Percentiles rank a stretch among this genome's conserved stretches.
Evolutionary conservation across 2,888 invertebrate species (phyloP).

Genomic region (Brachycybe producta): DNA sequence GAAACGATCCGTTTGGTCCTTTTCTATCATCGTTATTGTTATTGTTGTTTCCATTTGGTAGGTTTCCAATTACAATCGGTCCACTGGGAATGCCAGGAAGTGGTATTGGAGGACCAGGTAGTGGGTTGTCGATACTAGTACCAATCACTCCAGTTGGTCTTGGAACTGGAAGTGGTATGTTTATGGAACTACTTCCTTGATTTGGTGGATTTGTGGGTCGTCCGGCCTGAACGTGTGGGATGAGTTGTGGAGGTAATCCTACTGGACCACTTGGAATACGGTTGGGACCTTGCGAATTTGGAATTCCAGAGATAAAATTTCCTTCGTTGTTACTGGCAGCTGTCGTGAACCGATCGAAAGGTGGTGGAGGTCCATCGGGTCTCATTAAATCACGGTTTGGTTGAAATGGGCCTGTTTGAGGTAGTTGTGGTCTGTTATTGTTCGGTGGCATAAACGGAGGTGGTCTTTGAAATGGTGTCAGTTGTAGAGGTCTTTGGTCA

Average conservation of each 20-base stretch:
- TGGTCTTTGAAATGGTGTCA: not conserved
- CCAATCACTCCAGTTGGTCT: constrained; percentile 1
- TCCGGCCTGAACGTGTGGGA: not conserved
- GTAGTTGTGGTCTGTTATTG: not conserved
- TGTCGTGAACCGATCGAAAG: not conserved
- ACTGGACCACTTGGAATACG: constrained; percentile 3
- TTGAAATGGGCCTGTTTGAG: not conserved
- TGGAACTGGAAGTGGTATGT: not conserved
- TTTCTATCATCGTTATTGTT: not conserved
- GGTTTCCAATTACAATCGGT: not conserved
- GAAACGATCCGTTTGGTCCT: not conserved
- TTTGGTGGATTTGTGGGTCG: not conserved
- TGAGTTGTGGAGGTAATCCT: constrained; percentile 1
- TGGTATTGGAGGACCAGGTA: constrained; percentile 8
- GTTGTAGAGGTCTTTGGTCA: not conserved
- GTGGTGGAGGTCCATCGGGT: not conserved
- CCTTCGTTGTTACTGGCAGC: not conserved
- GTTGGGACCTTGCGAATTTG: too few species aligned
- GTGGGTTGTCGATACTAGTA: constrained; percentile 4
- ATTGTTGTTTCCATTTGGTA: not conserved
- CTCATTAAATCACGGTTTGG: not conserved
- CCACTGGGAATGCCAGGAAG: constrained; percentile 5
- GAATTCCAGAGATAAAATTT: too few species aligned
- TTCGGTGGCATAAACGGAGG: not conserved
- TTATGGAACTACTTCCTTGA: not conserved